Conservation (phyloP, 2,797 vertebrate genomes). For the Microctenopoma stevenorrisi region DNA sequence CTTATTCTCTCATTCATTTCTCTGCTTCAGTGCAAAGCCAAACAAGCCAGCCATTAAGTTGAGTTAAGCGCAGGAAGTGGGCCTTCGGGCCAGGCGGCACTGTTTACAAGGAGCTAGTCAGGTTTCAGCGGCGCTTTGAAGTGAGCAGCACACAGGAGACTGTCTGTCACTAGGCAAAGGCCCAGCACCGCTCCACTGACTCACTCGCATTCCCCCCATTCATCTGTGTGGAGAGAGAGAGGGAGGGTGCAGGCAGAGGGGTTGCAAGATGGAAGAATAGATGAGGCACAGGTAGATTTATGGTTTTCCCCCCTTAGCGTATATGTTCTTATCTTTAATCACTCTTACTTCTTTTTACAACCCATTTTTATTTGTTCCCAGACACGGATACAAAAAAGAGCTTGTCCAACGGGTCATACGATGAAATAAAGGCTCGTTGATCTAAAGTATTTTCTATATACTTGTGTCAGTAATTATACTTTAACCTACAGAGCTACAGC, state of each 20-base stretch:
- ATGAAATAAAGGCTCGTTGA: not conserved
- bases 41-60: slow-evolving; percentile 83
- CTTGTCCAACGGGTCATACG: slow-evolving; percentile 40
- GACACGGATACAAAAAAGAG: slow-evolving; percentile 45
- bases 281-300: slow-evolving; percentile 67
- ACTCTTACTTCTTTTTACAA: slow-evolving; percentile 62
- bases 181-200: slow-evolving; percentile 77
- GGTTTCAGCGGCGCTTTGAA: slow-evolving; percentile 82
- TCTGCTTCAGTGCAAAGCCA: slow-evolving; percentile 79
- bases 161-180: slow-evolving; percentile 79
- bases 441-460: not conserved
- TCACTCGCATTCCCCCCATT: slow-evolving; percentile 81
- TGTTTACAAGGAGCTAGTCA: slow-evolving; percentile 83
- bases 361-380: slow-evolving; percentile 51
- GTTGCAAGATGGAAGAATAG: slow-evolving; percentile 39
- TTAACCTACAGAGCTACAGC: not conserved
- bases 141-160: slow-evolving; percentile 77
- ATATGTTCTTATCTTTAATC: slow-evolving; percentile 70
- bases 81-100: slow-evolving; percentile 78
- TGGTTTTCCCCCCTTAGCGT: slow-evolving; percentile 49
- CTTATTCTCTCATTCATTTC: slow-evolving; percentile 61
- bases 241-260: slow-evolving; percentile 38
- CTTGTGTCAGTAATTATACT: not conserved
- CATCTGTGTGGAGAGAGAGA: slow-evolving; percentile 68
- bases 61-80: slow-evolving; percentile 84